Percentiles rank a stretch among this genome's conserved stretches.
Conservation (phyloP, 2,888 invertebrate genomes). For the Pyrrhosoma nymphula region DNA sequence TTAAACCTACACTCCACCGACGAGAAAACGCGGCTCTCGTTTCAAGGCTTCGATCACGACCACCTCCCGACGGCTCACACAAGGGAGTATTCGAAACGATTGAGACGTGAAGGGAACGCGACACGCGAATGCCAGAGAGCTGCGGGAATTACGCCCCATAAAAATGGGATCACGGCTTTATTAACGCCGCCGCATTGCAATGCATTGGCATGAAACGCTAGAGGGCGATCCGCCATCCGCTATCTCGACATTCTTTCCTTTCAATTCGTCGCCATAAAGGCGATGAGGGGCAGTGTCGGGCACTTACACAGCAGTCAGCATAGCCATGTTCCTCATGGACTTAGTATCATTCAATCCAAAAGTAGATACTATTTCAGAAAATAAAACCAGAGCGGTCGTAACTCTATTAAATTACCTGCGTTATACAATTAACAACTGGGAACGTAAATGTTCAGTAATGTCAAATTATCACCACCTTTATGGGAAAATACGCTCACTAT, state of each 20-base stretch:
- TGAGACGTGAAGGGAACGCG: neutral
- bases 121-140: slow-evolving; percentile 7
- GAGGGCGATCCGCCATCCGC: neutral
- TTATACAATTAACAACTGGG: no score
- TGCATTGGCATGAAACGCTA: neutral
- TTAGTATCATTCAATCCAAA: neutral
- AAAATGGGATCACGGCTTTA: slow-evolving; percentile 27
- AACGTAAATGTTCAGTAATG: no score
- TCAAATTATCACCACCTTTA: neutral
- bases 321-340: neutral
- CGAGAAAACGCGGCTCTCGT: no score
- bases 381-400: no score
- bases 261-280: neutral
- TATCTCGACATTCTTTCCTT: neutral
- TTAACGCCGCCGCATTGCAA: neutral
- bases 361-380: neutral
- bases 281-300: no score
- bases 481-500: neutral
- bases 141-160: neutral
- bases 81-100: neutral
- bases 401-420: no score
- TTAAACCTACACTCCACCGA: neutral
- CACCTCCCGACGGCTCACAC: neutral
- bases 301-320: neutral
- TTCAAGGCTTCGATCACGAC: no score